A percentile compares a stretch with the other conserved stretches of the same genome.
These are phyloP conservation scores for Pleuronectes platessa DNA, from an alignment of 2,113 vertebrate genomes.

Conservation along the genomic window DNA sequence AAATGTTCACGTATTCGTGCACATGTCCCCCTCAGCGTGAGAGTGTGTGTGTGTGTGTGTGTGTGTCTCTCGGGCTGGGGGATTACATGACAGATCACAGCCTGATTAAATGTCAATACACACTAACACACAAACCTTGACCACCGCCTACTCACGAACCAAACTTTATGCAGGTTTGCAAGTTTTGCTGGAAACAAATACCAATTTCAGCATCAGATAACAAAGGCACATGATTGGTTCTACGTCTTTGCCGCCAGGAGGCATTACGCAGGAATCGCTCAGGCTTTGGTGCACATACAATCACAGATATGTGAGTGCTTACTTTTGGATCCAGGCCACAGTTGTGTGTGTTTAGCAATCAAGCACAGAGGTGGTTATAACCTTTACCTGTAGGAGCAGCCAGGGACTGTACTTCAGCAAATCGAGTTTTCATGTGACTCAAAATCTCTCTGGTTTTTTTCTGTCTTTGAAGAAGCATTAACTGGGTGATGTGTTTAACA, in stretches of 20 bases:
- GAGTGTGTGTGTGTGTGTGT: background rate
- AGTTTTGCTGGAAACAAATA: conserved; percentile 17
- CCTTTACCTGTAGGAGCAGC: conserved; percentile 37
- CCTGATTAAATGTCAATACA: conserved; percentile 57
- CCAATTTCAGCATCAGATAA: conserved; percentile 7
- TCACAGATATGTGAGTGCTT: conserved; percentile 10
- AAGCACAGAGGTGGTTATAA: conserved; percentile 23
- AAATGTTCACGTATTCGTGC: conserved; percentile 38
- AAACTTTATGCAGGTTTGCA: conserved; percentile 24
- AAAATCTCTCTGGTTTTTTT: conserved; percentile 31
- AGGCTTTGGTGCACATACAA: conserved; percentile 45
- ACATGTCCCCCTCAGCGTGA: conserved; percentile 11
- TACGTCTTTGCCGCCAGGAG: conserved; percentile 13
- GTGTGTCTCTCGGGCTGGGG: conserved; percentile 6
- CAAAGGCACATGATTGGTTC: conserved; percentile 12
- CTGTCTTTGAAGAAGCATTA: conserved; percentile 64
- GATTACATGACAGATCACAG: conserved; percentile 47
- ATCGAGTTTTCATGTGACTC: conserved; percentile 53
- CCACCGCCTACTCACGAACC: conserved; percentile 5
- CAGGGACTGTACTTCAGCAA: conserved; percentile 35
- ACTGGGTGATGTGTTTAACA: conserved; percentile 57
- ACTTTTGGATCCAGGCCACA: conserved; percentile 41
- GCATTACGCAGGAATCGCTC: conserved; percentile 25
- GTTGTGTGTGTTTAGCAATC: conserved; percentile 47
- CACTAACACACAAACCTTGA: conserved; percentile 31